Percentiles rank a stretch among this genome's conserved stretches.
Conservation (phyloP, 2,797 vertebrate genomes). For the Amazonetta brasiliensis region DNA sequence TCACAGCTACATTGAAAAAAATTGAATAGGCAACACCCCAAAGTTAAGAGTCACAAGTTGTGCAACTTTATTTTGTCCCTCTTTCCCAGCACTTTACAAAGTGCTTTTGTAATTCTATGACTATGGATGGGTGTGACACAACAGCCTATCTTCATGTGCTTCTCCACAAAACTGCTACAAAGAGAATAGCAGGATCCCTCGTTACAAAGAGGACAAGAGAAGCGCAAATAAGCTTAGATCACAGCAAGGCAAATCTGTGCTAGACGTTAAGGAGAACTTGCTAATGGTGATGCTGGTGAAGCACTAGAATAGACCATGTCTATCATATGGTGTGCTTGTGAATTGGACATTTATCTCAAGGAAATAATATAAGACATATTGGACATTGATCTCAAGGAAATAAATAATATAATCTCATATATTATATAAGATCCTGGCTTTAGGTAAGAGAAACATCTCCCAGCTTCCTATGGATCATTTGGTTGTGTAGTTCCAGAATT, state of each 20-base stretch:
- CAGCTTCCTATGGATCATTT: neutral
- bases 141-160: neutral
- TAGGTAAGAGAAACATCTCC: neutral
- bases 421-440: neutral
- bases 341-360: neutral
- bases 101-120: neutral
- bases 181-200: neutral
- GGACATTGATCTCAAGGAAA: neutral
- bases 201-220: neutral
- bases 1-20: neutral
- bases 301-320: neutral
- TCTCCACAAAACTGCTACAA: neutral
- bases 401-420: neutral
- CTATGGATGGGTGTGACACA: neutral
- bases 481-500: neutral
- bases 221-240: neutral
- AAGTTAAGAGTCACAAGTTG: neutral
- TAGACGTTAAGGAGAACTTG: neutral
- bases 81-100: neutral
- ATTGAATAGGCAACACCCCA: neutral
- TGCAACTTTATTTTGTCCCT: neutral
- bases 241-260: neutral
- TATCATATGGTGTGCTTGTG: neutral
- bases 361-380: neutral
- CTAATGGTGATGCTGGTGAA: neutral